A percentile compares a stretch with the other conserved stretches of the same genome.
Evolutionary conservation across 2,797 vertebrate species (phyloP).

Genomic region (Otolemur crassicaudatus): DNA sequence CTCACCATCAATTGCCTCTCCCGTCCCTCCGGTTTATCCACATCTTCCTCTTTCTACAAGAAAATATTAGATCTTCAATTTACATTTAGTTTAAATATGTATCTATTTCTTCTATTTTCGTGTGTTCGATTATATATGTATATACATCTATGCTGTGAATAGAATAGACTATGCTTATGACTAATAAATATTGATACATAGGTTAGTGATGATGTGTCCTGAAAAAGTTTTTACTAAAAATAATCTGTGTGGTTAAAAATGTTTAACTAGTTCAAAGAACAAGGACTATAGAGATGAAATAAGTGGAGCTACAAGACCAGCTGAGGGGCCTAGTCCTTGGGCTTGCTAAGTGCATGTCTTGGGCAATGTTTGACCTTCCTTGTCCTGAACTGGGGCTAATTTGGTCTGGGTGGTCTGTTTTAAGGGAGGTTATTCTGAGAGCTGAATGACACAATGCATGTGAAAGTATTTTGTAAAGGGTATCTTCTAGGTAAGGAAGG

Average conservation of each 20-base stretch:
- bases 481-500: not conserved
- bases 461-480: not conserved
- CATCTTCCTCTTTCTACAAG: not conserved
- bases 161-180: not conserved
- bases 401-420: not conserved
- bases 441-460: accelerated
- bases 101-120: conserved; percentile 11
- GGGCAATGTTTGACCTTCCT: not conserved
- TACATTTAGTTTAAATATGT: not conserved
- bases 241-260: not conserved
- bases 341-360: not conserved
- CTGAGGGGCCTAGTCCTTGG: not conserved
- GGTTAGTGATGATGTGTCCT: not conserved
- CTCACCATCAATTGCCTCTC: accelerated
- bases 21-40: not conserved
- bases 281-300: not conserved
- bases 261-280: not conserved
- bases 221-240: not conserved
- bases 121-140: not conserved
- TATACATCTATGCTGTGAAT: not conserved
- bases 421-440: not conserved
- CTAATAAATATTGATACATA: not conserved
- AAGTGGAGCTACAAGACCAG: not conserved
- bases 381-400: not conserved
- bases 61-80: not conserved